Evolutionary conservation across 2,888 invertebrate genomes (phyloP).

Genomic region (Eutolmus rufibarbis): DNA sequence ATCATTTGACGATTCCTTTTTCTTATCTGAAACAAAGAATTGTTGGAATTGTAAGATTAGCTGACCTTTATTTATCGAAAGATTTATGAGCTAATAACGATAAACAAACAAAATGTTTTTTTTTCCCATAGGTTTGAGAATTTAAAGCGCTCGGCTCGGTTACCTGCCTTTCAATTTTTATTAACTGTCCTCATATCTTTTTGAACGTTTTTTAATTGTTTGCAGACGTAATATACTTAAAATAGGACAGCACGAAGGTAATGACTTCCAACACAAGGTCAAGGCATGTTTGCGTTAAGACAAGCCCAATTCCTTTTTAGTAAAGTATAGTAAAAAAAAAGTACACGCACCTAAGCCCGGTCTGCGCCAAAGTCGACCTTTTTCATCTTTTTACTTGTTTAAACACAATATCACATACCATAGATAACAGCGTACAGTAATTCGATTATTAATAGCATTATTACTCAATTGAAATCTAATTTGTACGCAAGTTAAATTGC

Average conservation of each 20-base stretch:
- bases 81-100: neutral
- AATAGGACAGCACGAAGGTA: neutral
- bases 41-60: neutral
- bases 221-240: neutral
- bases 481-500: no score
- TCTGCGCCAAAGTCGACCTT: no score
- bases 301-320: neutral
- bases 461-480: no score
- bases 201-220: neutral
- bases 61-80: neutral
- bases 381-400: no score
- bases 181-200: neutral
- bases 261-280: neutral
- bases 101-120: neutral
- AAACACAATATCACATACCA: no score
- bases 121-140: neutral
- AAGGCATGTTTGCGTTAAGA: neutral
- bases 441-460: no score
- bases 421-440: no score
- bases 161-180: neutral
- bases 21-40: constrained; percentile 54
- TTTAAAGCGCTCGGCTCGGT: neutral
- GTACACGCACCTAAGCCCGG: no score
- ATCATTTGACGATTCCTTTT: constrained; percentile 56
- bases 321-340: no score